Evolutionary conservation across 2,888 invertebrate species (phyloP).

Genomic region (Amaurobius ferox): DNA sequence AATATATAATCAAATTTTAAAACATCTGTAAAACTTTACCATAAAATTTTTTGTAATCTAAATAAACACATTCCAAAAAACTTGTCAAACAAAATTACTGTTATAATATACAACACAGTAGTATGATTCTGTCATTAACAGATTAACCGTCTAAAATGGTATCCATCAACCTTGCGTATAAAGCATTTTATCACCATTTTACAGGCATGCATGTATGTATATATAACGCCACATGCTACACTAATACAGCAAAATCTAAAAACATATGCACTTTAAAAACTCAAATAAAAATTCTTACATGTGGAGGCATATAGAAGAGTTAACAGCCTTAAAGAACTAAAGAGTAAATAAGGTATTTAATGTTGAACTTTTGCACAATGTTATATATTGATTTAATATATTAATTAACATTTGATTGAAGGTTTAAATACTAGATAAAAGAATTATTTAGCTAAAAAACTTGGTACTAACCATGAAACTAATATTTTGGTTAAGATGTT

Average conservation of each 20-base stretch:
- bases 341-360: constrained; percentile 9
- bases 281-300: constrained; percentile 12
- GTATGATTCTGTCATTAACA: too few species aligned
- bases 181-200: not conserved
- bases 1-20: too few species aligned
- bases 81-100: too few species aligned
- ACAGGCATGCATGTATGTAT: not conserved
- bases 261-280: constrained; percentile 5
- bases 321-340: constrained; percentile 14
- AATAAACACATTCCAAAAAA: too few species aligned
- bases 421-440: not conserved
- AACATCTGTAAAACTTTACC: too few species aligned
- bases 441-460: not conserved
- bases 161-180: too few species aligned
- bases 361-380: not conserved
- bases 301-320: constrained; percentile 12
- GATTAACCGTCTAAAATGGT: too few species aligned
- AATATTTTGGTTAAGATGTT: not conserved
- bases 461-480: constrained; percentile 65
- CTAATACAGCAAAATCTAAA: not conserved
- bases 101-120: too few species aligned
- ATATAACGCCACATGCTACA: not conserved
- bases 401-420: not conserved
- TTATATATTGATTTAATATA: not conserved
- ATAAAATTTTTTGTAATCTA: too few species aligned